Evolutionary conservation across 2,113 vertebrate genomes (phyloP).

Genomic region (Orientallactaga bullata): DNA sequence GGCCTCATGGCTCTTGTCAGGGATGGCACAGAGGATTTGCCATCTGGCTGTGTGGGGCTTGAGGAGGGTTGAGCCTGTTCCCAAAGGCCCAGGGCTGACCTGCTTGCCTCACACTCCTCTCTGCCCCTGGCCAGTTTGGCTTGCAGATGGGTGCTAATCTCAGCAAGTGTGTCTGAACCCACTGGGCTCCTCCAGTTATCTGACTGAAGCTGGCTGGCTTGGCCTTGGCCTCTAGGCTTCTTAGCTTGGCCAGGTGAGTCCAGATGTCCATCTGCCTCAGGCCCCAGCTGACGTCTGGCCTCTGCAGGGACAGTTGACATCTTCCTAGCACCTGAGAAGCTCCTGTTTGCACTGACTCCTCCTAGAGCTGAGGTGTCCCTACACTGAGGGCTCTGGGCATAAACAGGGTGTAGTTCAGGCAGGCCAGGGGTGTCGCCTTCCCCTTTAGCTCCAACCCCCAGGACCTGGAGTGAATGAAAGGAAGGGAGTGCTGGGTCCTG

Average conservation of each 20-base stretch:
- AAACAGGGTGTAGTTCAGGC: slow-evolving; percentile 55
- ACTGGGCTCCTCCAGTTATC: slow-evolving; percentile 29
- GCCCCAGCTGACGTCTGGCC: neutral
- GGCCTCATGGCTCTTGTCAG: neutral
- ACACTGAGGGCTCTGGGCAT: slow-evolving; percentile 47
- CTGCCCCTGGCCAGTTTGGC: neutral
- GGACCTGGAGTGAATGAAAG: slow-evolving; percentile 84
- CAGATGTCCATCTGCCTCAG: slow-evolving; percentile 9
- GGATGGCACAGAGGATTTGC: neutral
- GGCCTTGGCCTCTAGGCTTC: slow-evolving; percentile 51
- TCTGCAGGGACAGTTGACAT: neutral
- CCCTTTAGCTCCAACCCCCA: slow-evolving; percentile 80
- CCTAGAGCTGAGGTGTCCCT: neutral
- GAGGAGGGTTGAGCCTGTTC: neutral
- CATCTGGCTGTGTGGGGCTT: neutral
- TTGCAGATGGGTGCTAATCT: rapidly evolving
- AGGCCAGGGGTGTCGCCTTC: slow-evolving; percentile 75
- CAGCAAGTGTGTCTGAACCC: neutral
- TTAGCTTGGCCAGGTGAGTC: neutral
- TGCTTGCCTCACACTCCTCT: neutral
- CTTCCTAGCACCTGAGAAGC: rapidly evolving
- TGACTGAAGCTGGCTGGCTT: slow-evolving; percentile 54
- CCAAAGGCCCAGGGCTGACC: neutral
- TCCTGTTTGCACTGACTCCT: neutral
- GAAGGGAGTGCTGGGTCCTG: slow-evolving; percentile 77